Conservation (phyloP, 2,113 vertebrate genomes). For the Hippoglossus stenolepis region DNA sequence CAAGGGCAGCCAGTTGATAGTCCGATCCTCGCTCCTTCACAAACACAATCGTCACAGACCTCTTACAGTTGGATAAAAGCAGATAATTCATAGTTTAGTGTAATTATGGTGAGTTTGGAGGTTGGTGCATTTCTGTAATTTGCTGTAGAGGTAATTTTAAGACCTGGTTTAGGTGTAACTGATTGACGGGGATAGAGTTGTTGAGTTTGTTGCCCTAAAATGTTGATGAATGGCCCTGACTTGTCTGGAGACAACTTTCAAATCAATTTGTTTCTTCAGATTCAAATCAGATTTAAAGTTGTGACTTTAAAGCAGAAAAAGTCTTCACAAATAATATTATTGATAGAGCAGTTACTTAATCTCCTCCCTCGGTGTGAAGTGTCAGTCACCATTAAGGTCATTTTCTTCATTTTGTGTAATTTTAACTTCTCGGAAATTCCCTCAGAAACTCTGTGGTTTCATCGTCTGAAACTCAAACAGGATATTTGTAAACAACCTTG, state of each 20-base stretch:
- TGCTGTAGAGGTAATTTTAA: slow-evolving; percentile 21
- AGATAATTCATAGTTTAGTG: slow-evolving; percentile 5
- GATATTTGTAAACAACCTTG: not conserved
- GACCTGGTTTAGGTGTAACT: slow-evolving; percentile 31
- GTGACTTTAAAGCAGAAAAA: slow-evolving; percentile 18
- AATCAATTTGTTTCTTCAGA: too few relatives aligned
- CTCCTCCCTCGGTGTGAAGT: not conserved
- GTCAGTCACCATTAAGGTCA: slow-evolving; percentile 19
- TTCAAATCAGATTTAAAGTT: not conserved
- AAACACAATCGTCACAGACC: too few relatives aligned
- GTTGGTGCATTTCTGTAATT: not conserved
- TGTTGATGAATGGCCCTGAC: slow-evolving; percentile 69
- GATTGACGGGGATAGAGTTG: slow-evolving; percentile 74
- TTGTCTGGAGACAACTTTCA: too few relatives aligned
- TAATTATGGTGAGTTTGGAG: not conserved
- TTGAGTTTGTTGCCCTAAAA: slow-evolving; percentile 52
- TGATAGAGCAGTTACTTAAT: slow-evolving; percentile 26
- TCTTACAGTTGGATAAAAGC: slow-evolving; percentile 21
- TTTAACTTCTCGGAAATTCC: not conserved
- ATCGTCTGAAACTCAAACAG: not conserved
- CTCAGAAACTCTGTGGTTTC: slow-evolving; percentile 12
- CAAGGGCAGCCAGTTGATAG: slow-evolving; percentile 60
- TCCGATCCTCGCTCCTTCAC: slow-evolving; percentile 46
- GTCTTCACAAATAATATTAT: not conserved
- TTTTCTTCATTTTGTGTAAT: slow-evolving; percentile 9